Evolutionary conservation across 2,888 invertebrate species (phyloP).

Genomic region (Thecophora atra): DNA sequence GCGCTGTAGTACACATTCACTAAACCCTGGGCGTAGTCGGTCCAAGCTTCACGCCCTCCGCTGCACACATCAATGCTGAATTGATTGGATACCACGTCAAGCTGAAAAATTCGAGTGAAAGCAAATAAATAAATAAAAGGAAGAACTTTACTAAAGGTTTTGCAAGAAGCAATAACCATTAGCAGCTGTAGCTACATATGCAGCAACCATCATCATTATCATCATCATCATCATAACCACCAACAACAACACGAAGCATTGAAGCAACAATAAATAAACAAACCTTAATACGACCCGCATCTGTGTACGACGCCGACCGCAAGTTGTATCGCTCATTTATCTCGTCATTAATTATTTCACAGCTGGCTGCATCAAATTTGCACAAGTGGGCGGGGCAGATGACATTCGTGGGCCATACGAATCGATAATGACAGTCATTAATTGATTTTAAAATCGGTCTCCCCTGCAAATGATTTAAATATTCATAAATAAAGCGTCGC

Average conservation of each 20-base stretch:
- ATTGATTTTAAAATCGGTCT: slow-evolving; percentile 61
- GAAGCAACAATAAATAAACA: not conserved
- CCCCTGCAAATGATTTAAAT: slow-evolving; percentile 52
- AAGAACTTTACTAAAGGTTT: not conserved
- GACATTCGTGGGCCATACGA: slow-evolving; percentile 64
- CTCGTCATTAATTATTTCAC: slow-evolving; percentile 63
- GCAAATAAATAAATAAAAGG: slow-evolving; percentile 17
- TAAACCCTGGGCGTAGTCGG: slow-evolving; percentile 62
- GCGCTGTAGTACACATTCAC: slow-evolving; percentile 62
- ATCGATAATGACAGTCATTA: slow-evolving; percentile 62
- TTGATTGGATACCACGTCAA: slow-evolving; percentile 48
- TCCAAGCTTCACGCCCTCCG: slow-evolving; percentile 55
- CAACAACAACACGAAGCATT: not conserved
- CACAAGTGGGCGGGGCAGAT: slow-evolving; percentile 63
- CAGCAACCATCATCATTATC: not conserved
- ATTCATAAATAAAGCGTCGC: not conserved
- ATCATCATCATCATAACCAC: not conserved
- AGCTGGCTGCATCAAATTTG: slow-evolving; percentile 56
- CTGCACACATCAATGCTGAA: slow-evolving; percentile 59
- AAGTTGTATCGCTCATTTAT: slow-evolving; percentile 56
- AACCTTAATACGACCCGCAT: slow-evolving; percentile 61
- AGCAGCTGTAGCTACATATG: not conserved
- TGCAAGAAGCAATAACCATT: too few species aligned
- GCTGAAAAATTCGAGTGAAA: slow-evolving; percentile 46
- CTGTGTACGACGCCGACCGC: slow-evolving; percentile 56